A percentile compares a stretch with the other conserved stretches of the same genome.
Evolutionary conservation across 2,888 invertebrate genomes (phyloP).

Genomic region (Cerceris ruficornis): DNA sequence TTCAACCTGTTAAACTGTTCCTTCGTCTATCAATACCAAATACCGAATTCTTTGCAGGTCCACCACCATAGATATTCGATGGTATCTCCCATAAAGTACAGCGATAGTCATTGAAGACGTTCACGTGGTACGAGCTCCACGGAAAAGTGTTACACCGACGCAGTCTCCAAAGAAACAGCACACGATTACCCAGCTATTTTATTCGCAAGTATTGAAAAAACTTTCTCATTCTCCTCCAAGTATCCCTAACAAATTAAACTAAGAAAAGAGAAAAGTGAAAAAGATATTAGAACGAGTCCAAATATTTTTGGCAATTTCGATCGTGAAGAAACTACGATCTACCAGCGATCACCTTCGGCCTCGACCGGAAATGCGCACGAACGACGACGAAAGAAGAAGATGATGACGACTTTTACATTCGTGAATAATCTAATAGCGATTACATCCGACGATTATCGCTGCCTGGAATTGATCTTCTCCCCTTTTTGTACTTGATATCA

Average conservation of each 20-base stretch:
- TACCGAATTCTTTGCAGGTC: conserved; percentile 44
- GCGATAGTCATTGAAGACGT: conserved; percentile 45
- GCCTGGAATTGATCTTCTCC: conserved; percentile 4
- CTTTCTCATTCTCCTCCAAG: too few relatives aligned
- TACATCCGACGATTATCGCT: conserved; percentile 13
- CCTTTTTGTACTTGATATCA: conserved; percentile 59
- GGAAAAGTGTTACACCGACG: conserved; percentile 37
- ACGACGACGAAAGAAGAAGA: conserved; percentile 23
- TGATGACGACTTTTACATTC: conserved; percentile 9
- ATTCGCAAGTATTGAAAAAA: conserved; percentile 1
- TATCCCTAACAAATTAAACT: neutral
- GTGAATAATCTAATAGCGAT: conserved; percentile 13
- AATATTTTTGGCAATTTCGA: neutral
- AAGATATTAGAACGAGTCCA: neutral
- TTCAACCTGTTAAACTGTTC: neutral
- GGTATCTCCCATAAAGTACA: conserved; percentile 51
- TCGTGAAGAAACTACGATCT: neutral
- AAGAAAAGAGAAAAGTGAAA: neutral
- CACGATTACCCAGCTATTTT: neutral
- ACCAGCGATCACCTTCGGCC: neutral
- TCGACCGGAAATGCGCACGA: conserved; percentile 41
- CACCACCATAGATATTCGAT: conserved; percentile 17
- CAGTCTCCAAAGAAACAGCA: conserved; percentile 26
- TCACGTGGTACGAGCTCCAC: conserved; percentile 39
- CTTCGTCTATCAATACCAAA: conserved; percentile 41